These are phyloP conservation scores for Diorhabda sublineata DNA, from an alignment of 1,140 invertebrate genomes.

Conservation along the genomic window DNA sequence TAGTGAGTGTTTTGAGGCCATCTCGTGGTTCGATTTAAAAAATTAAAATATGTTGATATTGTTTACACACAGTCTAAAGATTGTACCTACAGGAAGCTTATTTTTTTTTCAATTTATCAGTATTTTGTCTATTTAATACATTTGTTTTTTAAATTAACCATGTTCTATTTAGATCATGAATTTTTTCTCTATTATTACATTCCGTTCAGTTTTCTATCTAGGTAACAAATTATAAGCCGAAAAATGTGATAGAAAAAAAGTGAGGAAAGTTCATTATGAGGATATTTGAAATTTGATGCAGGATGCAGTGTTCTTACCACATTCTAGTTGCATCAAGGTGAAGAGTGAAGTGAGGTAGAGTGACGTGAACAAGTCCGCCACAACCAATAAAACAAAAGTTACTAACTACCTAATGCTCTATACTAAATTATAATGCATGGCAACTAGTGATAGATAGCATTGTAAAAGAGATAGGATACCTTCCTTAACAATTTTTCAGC, in stretches of 20 bases:
- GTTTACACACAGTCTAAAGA: too few species aligned
- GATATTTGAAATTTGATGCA: slow-evolving; percentile 28
- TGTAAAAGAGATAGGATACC: slow-evolving; percentile 8
- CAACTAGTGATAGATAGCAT: slow-evolving; percentile 31
- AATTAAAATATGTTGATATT: too few species aligned
- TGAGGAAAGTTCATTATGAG: slow-evolving; percentile 14
- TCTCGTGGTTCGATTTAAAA: too few species aligned
- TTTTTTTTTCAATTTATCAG: too few species aligned
- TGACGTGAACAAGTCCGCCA: slow-evolving; percentile 47
- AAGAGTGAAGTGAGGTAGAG: slow-evolving; percentile 47
- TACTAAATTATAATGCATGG: slow-evolving; percentile 43
- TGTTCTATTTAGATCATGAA: too few species aligned
- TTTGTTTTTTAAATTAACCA: too few species aligned
- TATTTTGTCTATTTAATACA: too few species aligned
- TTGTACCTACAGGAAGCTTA: too few species aligned
- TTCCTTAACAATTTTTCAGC: slow-evolving; percentile 4
- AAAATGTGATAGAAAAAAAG: neutral
- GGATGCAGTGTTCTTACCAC: slow-evolving; percentile 47
- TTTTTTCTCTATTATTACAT: too few species aligned
- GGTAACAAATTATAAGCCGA: too few species aligned
- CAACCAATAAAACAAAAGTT: slow-evolving; percentile 49
- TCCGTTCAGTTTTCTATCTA: too few species aligned
- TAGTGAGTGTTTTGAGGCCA: too few species aligned
- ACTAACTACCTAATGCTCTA: slow-evolving; percentile 47
- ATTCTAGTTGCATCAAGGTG: slow-evolving; percentile 49